Evolutionary conservation across 1,140 invertebrate species (phyloP).

Genomic region (Drosophila subpulchrella): DNA sequence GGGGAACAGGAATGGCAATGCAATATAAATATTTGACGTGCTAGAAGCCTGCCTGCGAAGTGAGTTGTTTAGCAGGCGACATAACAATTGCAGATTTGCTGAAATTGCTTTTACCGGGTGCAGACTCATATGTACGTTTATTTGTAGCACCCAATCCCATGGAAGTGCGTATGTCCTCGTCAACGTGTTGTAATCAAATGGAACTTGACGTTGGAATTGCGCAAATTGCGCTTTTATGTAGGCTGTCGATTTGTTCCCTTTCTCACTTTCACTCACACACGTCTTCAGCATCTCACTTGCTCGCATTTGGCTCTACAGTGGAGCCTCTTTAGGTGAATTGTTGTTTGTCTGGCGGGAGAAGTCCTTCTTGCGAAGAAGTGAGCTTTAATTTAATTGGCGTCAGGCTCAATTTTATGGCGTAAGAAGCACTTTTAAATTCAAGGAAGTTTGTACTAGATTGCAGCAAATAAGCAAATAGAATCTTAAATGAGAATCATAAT

Average conservation of each 20-base stretch:
- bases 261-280: neutral
- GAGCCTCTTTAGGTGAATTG: constrained; percentile 4
- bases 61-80: constrained; percentile 80
- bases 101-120: constrained; percentile 74
- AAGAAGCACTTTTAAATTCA: neutral
- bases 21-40: constrained; percentile 82
- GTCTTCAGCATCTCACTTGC: constrained; percentile 3
- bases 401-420: neutral
- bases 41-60: constrained; percentile 72
- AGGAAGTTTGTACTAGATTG: neutral
- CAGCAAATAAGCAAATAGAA: neutral
- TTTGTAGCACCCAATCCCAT: constrained; percentile 15
- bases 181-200: constrained; percentile 81
- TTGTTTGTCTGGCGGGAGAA: neutral
- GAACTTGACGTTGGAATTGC: constrained; percentile 76
- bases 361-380: neutral
- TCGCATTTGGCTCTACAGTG: constrained; percentile 15
- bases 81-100: constrained; percentile 83
- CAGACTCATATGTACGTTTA: constrained; percentile 9
- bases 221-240: constrained; percentile 82
- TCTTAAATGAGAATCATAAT: neutral
- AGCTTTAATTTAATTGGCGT: constrained; percentile 4
- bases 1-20: constrained; percentile 41
- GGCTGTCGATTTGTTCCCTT: constrained; percentile 62
- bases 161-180: constrained; percentile 56